phyloP scores from a whole-genome alignment of 2,113 vertebrate genomes.

The Elgaria multicarinata region DNA sequence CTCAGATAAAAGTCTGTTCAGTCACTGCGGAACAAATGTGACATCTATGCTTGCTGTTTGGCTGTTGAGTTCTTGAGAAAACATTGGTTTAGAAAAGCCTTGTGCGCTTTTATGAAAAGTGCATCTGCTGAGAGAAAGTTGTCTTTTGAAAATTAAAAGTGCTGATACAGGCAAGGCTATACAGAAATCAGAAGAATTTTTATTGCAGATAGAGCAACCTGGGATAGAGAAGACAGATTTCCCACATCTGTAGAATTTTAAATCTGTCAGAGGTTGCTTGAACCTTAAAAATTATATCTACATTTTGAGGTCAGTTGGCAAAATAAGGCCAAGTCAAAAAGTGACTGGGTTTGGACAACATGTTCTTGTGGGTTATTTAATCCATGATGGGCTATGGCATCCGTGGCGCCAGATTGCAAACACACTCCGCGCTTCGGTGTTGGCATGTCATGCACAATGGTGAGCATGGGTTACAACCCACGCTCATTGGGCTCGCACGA shows the following conservation, averaged over 20 bases:
- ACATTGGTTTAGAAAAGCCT: not conserved
- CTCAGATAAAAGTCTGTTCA: constrained; percentile 6
- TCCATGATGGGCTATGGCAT: too few relatives aligned
- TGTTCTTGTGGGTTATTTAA: too few relatives aligned
- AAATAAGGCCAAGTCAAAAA: not conserved
- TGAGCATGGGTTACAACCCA: too few relatives aligned
- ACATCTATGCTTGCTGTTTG: not conserved
- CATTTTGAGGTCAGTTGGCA: not conserved
- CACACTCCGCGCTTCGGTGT: too few relatives aligned
- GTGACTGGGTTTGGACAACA: not conserved
- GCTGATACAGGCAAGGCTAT: not conserved
- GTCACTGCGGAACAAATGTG: not conserved
- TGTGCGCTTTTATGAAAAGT: not conserved
- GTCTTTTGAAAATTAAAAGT: not conserved
- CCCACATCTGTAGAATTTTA: not conserved
- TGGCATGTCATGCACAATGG: too few relatives aligned
- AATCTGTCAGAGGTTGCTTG: not conserved
- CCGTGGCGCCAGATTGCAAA: too few relatives aligned
- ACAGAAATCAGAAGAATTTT: not conserved
- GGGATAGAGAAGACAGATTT: not conserved
- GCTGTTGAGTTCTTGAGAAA: not conserved
- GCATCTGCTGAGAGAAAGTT: not conserved
- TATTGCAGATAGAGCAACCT: not conserved
- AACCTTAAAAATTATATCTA: not conserved
- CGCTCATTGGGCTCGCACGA: too few relatives aligned